Conservation (phyloP, 2,113 vertebrate genomes). For the Sisor rabdophorus region DNA sequence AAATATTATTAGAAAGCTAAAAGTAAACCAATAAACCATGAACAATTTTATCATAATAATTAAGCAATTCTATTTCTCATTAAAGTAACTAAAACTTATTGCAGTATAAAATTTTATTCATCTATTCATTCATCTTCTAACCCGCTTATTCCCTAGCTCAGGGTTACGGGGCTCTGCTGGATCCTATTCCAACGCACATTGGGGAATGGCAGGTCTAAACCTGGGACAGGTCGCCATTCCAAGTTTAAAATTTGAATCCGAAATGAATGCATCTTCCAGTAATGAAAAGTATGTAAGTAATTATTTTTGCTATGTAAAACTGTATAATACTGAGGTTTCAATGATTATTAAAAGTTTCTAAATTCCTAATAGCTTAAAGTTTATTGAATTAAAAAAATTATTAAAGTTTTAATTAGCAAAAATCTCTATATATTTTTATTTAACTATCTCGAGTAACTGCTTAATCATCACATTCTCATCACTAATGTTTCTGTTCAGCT, state of each 20-base stretch:
- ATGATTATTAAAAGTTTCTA: too few relatives aligned
- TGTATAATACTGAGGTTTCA: not conserved
- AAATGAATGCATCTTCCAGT: not conserved
- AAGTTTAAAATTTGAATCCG: too few relatives aligned
- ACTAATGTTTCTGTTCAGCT: constrained; percentile 4
- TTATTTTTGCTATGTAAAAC: not conserved
- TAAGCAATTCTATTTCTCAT: not conserved
- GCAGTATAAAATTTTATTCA: not conserved
- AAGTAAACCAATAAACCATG: not conserved
- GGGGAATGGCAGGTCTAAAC: too few relatives aligned
- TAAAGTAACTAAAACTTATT: not conserved
- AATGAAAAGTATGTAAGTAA: not conserved
- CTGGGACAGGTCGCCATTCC: too few relatives aligned
- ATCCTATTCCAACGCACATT: too few relatives aligned
- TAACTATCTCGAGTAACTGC: not conserved
- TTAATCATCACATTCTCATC: constrained; percentile 13
- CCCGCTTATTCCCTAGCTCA: too few relatives aligned
- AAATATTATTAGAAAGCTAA: not conserved
- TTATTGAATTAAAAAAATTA: not conserved
- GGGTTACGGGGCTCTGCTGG: too few relatives aligned
- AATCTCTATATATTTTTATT: not conserved
- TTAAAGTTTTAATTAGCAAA: not conserved
- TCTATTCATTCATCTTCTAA: too few relatives aligned
- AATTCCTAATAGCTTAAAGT: not conserved
- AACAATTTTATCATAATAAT: not conserved